Conservation (phyloP, 2,888 invertebrate species). For the Nycteola revayana region DNA sequence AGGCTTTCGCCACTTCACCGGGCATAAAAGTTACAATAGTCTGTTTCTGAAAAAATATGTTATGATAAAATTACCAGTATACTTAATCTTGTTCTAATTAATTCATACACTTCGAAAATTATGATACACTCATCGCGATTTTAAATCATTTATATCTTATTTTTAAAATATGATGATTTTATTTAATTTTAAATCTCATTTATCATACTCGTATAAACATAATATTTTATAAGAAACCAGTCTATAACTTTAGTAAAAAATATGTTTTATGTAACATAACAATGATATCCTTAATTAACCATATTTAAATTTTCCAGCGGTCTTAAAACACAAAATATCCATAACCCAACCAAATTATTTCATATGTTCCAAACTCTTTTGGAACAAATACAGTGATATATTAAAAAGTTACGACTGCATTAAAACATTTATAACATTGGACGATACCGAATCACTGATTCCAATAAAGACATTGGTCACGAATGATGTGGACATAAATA, state of each 20-base stretch:
- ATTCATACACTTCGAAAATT: no score
- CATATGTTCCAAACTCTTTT: constrained; percentile 81
- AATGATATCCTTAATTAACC: not conserved
- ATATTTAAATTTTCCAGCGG: constrained; percentile 62
- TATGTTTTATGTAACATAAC: no score
- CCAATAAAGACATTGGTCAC: constrained; percentile 42
- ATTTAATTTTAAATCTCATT: not conserved
- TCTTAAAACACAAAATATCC: constrained; percentile 83
- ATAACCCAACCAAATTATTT: constrained; percentile 85
- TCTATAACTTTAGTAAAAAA: no score
- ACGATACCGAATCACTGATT: constrained; percentile 37
- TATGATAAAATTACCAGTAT: no score
- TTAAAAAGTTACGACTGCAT: constrained; percentile 47
- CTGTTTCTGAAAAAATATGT: no score
- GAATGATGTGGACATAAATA: constrained; percentile 40
- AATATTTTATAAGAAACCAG: not conserved
- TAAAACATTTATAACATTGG: constrained; percentile 45
- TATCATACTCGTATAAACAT: not conserved
- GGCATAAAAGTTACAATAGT: no score
- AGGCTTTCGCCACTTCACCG: no score
- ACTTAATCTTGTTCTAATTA: no score
- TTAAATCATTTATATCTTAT: no score
- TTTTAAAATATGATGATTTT: no score
- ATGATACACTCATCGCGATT: no score
- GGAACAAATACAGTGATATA: constrained; percentile 55